Evolutionary conservation across 2,888 invertebrate species (phyloP).

Genomic region (Caenorhabditis becei): DNA sequence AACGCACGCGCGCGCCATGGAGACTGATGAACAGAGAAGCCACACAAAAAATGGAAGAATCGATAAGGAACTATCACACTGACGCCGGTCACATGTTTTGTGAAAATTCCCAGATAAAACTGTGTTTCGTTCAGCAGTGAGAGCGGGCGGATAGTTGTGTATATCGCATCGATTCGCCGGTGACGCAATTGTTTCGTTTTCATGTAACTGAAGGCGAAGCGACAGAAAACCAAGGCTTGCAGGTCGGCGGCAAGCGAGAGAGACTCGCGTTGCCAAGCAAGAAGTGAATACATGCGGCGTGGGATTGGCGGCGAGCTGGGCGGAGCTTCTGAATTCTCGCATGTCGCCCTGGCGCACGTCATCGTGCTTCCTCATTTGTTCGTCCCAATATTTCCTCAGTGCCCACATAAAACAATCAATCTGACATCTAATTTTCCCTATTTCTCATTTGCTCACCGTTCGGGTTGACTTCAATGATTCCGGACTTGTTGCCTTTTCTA

Average conservation of each 20-base stretch:
- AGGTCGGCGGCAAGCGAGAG: background rate
- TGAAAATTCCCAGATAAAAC: background rate
- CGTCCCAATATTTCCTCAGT: conserved; percentile 4
- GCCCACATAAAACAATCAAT: background rate
- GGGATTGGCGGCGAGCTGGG: background rate
- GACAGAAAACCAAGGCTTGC: background rate
- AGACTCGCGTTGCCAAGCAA: background rate
- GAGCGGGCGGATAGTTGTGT: background rate
- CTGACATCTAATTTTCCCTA: too few species aligned
- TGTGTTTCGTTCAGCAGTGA: background rate
- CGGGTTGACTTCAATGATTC: conserved; percentile 23
- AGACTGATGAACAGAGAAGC: conserved; percentile 15
- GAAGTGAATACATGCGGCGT: background rate
- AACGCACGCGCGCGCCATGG: conserved; percentile 13
- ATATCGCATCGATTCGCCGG: background rate
- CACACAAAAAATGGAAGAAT: conserved; percentile 7
- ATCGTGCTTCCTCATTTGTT: background rate
- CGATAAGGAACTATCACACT: conserved; percentile 12
- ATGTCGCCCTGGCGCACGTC: too few species aligned
- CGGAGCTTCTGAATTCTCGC: too few species aligned
- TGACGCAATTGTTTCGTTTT: background rate
- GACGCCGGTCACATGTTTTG: background rate
- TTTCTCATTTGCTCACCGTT: conserved; percentile 23
- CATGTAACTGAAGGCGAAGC: background rate
- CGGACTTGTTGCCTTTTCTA: background rate